A percentile compares a stretch with the other conserved stretches of the same genome.
Evolutionary conservation across 2,888 invertebrate genomes (phyloP).

Genomic region (Stenotaenia linearis): DNA sequence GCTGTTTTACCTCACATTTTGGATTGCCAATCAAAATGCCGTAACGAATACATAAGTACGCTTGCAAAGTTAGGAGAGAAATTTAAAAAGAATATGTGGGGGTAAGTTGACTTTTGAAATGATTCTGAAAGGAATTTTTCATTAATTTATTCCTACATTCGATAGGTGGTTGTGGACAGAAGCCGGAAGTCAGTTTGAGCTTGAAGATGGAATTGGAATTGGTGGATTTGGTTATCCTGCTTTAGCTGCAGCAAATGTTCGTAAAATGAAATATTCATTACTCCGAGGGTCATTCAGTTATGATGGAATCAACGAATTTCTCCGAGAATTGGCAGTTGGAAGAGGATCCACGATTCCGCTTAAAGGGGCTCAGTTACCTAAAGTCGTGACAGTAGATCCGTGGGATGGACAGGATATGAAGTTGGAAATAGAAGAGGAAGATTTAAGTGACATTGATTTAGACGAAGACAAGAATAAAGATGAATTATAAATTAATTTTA

Average conservation of each 20-base stretch:
- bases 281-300: slow-evolving; percentile 89
- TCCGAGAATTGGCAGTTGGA: slow-evolving; percentile 85
- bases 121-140: not conserved
- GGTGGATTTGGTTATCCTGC: slow-evolving; percentile 99
- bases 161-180: slow-evolving; percentile 88
- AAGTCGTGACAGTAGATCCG: slow-evolving; percentile 59
- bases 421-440: slow-evolving; percentile 83
- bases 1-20: slow-evolving; percentile 90
- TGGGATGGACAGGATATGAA: slow-evolving; percentile 97
- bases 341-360: slow-evolving; percentile 86
- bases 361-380: slow-evolving; percentile 72
- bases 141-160: not conserved
- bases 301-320: slow-evolving; percentile 91
- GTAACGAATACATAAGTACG: slow-evolving; percentile 74
- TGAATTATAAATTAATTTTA: slow-evolving; percentile 38
- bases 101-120: slow-evolving; percentile 56
- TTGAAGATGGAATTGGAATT: slow-evolving; percentile 86
- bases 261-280: slow-evolving; percentile 94
- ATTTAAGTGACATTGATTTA: slow-evolving; percentile 80
- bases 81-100: slow-evolving; percentile 92
- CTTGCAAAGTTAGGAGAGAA: slow-evolving; percentile 74
- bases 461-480: slow-evolving; percentile 50
- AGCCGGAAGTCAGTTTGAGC: slow-evolving; percentile 71
- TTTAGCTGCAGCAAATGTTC: slow-evolving; percentile 90
- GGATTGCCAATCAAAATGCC: slow-evolving; percentile 88